Base-by-base conservation (phyloP, 2,888 invertebrate species). In the Elmis aenea region DNA sequence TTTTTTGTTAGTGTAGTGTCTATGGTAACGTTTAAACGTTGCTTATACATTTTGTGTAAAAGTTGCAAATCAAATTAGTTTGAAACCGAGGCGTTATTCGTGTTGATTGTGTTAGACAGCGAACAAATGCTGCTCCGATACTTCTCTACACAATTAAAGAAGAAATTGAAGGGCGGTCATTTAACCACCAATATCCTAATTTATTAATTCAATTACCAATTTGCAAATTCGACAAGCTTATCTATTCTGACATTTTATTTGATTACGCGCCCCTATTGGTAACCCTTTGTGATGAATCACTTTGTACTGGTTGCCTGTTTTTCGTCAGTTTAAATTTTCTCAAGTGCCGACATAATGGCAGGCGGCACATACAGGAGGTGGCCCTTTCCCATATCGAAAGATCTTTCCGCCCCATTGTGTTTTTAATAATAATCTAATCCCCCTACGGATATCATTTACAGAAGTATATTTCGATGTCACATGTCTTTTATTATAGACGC, bases 391-490 rank as follows among this genome's bases (percentile, higher is more conserved):
- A 37, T 54, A 52, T 50, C 52, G 38, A 49, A 36, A 45, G 39
- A 53, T 48, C 50, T 54, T 53, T 52, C 46, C 51, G 52, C 49
- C 48, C 51, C 52, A 42, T 58, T 59, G 50, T 54, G 55, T 55
- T 56, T 59, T 55, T 59, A 56, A 59, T 58, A 59, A 54, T 53
- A 52, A 52, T 51, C 48, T 48, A 52, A 51, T 50, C 51, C 54
- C 58, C 56, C 51, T 51, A 42, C 50, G 52, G 51, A 52, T 61
- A 60, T 64, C 59, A 59, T 59, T 59, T 59, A 52, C 59, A 59
- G 55, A 56, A 62, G 61, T 63, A 62, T 60, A 60, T 62, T 64
- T 61, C 56, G 61, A 59, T 65, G 64, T 65, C 60, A 58, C 57
- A 55, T 59, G 60, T 54, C 58, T 56, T 59, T 62, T 64, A 63